Evolutionary conservation across 2,888 invertebrate genomes (phyloP), one percentile per base, ranked within the genome.

Genomic region (Ichneumoninae sp.): DNA sequence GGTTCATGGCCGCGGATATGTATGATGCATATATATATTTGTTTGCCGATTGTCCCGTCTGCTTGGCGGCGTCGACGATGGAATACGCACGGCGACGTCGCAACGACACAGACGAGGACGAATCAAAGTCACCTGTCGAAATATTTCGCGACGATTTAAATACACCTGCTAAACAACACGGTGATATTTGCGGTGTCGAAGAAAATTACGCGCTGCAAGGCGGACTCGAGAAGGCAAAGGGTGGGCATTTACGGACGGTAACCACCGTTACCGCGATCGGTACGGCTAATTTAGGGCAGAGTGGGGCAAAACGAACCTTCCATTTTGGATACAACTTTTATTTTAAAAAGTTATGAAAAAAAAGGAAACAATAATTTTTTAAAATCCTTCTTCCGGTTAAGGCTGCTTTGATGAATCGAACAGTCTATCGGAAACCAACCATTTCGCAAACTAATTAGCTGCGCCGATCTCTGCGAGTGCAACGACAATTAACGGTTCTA

Each of bases 1-100:
- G 52, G 40, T 60, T 60, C 26, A 30, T 16, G 52, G 19, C 7
- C 19, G 52, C n/a, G 52, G 6, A 57, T 26, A 57, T 26, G 5
- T 26, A 57, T 30, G 33, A 33, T 26, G 13, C 16, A 33, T 30
- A 63, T 19, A 69, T 81, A 86, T 87, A 80, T 89, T 89, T 91
- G 89, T 90, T 90, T 90, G 88, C 89, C 86, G 86, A 90, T 89
- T 86, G 90, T 91, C 90, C 82, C 86, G 54, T 57, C 22, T 57
- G 22, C 26, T 57, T 80, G 85, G 85, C 83, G 87, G 84, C 87
- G 86, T 81, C 81, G 84, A 57, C 78, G 77, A 69, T 22, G 16
- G 33, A 19, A n/a, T 33, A 22, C 68, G 36, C 70, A 33, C 66
- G 63, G 33, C 40, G 22, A 40, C 19, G 16, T 71, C 75, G 52